Percentiles rank a stretch among this genome's conserved stretches.
Conservation (phyloP, 2,797 vertebrate species). For the Poeciliopsis presidionis region DNA sequence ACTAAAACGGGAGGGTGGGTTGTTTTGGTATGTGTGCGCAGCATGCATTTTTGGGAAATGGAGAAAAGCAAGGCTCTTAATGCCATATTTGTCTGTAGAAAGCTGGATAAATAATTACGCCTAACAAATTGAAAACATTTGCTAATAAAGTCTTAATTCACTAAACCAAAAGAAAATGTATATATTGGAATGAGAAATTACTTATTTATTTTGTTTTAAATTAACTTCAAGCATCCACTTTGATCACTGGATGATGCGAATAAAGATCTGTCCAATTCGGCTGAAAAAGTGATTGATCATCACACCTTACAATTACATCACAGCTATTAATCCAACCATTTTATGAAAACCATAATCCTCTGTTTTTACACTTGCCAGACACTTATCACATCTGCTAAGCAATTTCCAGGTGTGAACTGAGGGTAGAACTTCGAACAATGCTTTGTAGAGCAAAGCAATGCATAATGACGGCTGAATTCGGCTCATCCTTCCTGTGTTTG, state of each 20-base stretch:
- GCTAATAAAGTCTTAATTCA: background rate
- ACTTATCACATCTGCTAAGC: constrained; percentile 25
- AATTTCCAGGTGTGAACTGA: constrained; percentile 21
- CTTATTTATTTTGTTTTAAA: constrained; percentile 9
- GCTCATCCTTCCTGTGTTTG: background rate
- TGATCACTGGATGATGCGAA: constrained; percentile 16
- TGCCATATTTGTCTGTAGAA: background rate
- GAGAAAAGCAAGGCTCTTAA: background rate
- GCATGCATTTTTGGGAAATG: too few species aligned
- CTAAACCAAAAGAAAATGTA: background rate
- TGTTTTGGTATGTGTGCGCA: background rate
- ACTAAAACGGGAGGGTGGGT: constrained; percentile 23
- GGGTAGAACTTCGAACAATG: constrained; percentile 10
- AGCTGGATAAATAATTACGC: background rate
- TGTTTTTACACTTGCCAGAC: constrained; percentile 19
- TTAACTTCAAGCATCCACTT: background rate
- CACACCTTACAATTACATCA: constrained; percentile 21
- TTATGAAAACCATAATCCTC: constrained; percentile 14
- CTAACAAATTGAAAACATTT: background rate
- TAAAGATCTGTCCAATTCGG: constrained; percentile 25
- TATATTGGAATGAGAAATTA: background rate
- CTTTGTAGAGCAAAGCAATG: constrained; percentile 1
- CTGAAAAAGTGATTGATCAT: constrained; percentile 27
- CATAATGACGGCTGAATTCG: constrained; percentile 21
- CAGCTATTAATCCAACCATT: constrained; percentile 28